phyloP scores from a whole-genome alignment of 2,113 vertebrate genomes.

The Eublepharis macularius region DNA sequence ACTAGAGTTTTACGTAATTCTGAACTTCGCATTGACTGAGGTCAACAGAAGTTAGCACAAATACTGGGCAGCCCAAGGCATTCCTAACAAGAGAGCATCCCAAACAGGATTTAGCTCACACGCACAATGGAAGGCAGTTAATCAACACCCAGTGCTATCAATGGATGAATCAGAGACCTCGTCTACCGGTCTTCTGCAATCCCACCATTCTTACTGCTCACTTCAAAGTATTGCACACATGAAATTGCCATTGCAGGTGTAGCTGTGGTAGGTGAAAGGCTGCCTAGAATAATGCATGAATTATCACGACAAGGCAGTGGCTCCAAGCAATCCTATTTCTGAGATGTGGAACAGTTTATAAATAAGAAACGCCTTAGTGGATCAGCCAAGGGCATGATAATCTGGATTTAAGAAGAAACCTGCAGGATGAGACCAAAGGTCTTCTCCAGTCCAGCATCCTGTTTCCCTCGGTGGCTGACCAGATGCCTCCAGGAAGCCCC shows the following conservation, averaged over 20 bases:
- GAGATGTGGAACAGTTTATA: neutral
- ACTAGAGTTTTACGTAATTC: too few species aligned
- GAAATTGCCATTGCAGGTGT: too few species aligned
- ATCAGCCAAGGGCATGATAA: neutral
- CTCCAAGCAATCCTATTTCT: neutral
- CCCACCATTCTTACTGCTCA: neutral
- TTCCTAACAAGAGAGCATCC: neutral
- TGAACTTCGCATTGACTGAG: neutral
- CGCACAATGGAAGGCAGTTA: neutral
- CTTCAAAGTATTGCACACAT: neutral
- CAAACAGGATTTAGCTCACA: neutral
- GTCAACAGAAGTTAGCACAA: neutral
- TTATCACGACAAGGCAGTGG: neutral
- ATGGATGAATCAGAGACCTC: neutral
- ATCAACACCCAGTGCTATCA: neutral
- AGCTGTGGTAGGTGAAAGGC: neutral
- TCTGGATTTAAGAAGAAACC: neutral
- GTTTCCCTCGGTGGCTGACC: too few species aligned
- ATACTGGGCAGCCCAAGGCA: too few species aligned
- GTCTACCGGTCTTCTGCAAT: neutral
- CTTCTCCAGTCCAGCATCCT: too few species aligned
- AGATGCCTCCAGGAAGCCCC: too few species aligned
- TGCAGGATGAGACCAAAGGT: too few species aligned
- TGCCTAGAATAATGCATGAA: neutral
- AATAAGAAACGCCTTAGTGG: neutral